phyloP scores from a whole-genome alignment of 2,113 vertebrate species.

The Axis porcinus region DNA sequence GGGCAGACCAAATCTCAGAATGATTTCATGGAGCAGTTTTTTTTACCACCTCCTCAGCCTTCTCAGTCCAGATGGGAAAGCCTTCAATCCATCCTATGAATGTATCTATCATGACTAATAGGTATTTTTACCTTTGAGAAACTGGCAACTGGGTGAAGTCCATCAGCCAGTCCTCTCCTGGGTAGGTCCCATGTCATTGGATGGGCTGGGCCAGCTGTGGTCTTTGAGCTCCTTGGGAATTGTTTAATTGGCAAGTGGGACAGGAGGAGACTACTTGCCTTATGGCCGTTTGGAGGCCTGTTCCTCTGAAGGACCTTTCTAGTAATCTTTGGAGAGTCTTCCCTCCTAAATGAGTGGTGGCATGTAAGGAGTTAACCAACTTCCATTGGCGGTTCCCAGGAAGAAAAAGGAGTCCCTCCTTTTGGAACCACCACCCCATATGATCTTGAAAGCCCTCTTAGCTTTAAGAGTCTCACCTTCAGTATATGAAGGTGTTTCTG shows the following conservation, averaged over 20 bases:
- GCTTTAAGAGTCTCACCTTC: background rate
- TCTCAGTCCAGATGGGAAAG: background rate
- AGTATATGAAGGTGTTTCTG: background rate
- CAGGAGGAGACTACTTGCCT: background rate
- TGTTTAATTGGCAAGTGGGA: background rate
- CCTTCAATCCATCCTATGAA: background rate
- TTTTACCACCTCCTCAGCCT: background rate
- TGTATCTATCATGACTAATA: background rate
- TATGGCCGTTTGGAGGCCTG: background rate
- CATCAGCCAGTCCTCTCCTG: background rate
- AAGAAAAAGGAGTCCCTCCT: background rate
- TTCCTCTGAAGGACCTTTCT: background rate
- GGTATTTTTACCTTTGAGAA: background rate
- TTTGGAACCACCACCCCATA: background rate
- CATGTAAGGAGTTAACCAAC: background rate
- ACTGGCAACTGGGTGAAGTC: background rate
- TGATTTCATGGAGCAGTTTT: background rate
- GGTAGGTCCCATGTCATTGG: background rate
- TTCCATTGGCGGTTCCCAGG: background rate
- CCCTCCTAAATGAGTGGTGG: background rate
- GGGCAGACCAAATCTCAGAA: background rate
- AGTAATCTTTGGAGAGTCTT: background rate
- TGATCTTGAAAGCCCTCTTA: background rate
- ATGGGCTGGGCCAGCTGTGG: background rate
- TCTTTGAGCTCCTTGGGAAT: background rate